phyloP scores from a whole-genome alignment of 2,113 vertebrate genomes.

The Agapornis roseicollis region DNA sequence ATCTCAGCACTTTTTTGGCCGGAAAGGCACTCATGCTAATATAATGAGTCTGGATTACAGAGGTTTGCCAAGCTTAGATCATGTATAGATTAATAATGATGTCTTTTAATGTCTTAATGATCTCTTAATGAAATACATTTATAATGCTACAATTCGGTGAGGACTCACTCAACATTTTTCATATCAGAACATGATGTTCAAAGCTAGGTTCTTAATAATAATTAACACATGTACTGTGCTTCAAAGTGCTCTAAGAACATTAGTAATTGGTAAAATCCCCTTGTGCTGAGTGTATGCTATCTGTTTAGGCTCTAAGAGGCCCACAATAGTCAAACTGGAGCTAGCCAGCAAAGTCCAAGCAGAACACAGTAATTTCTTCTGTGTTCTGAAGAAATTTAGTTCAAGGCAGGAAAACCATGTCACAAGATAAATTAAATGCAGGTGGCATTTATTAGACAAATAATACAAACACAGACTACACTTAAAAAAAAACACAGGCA shows the following conservation, averaged over 20 bases:
- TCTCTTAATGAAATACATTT: constrained; percentile 65
- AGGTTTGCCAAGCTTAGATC: constrained; percentile 65
- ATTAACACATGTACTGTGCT: constrained; percentile 41
- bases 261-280: constrained; percentile 24
- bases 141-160: constrained; percentile 47
- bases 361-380: constrained; percentile 26
- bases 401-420: constrained; percentile 36
- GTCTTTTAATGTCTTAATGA: constrained; percentile 61
- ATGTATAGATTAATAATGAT: constrained; percentile 63
- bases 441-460: constrained; percentile 30
- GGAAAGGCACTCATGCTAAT: constrained; percentile 35
- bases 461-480: constrained; percentile 17
- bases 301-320: constrained; percentile 57
- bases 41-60: constrained; percentile 50
- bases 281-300: neutral
- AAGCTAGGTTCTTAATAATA: constrained; percentile 59
- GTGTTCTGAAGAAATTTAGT: constrained; percentile 41
- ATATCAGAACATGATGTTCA: constrained; percentile 51
- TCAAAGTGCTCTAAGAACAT: constrained; percentile 57
- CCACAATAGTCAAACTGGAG: constrained; percentile 36
- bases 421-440: constrained; percentile 58
- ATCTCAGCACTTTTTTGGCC: constrained; percentile 55
- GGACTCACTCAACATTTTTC: constrained; percentile 42
- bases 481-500: neutral
- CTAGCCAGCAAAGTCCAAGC: constrained; percentile 36